Conservation (phyloP, 1,140 invertebrate genomes). For the Drosophila nigrodunni region DNA sequence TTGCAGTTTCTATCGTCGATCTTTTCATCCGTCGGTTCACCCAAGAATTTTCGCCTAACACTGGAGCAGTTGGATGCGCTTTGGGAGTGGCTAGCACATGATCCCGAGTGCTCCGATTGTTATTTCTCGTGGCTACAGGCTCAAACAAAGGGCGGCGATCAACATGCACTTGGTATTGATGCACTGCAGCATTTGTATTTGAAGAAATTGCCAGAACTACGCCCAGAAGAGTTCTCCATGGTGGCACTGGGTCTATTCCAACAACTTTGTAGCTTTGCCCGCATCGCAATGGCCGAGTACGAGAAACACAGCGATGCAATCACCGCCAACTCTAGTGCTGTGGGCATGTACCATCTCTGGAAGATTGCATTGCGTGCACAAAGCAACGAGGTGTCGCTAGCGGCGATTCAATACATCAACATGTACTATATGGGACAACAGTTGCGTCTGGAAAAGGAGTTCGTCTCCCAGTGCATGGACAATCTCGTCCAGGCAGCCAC, state of each 20-base stretch:
- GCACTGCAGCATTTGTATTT: slow-evolving; percentile 94
- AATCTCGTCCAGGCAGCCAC: slow-evolving; percentile 92
- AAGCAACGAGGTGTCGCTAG: slow-evolving; percentile 96
- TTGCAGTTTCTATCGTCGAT: slow-evolving; percentile 96
- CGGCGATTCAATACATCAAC: slow-evolving; percentile 96
- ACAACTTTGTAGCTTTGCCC: slow-evolving; percentile 93
- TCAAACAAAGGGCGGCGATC: slow-evolving; percentile 95
- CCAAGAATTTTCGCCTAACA: slow-evolving; percentile 93
- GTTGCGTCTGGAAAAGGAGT: slow-evolving; percentile 95
- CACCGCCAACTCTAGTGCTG: slow-evolving; percentile 86
- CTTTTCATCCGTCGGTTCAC: slow-evolving; percentile 95
- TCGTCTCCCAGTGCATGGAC: slow-evolving; percentile 95
- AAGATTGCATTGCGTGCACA: slow-evolving; percentile 94
- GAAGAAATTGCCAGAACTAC: slow-evolving; percentile 94
- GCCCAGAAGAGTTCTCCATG: slow-evolving; percentile 95
- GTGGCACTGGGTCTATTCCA: slow-evolving; percentile 95
- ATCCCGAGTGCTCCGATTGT: slow-evolving; percentile 94
- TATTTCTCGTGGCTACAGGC: slow-evolving; percentile 96
- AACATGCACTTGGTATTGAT: slow-evolving; percentile 94
- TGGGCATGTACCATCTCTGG: slow-evolving; percentile 97
- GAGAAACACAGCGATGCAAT: slow-evolving; percentile 85
- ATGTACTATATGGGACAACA: slow-evolving; percentile 96
- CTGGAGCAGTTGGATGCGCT: slow-evolving; percentile 95
- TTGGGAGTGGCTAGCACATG: slow-evolving; percentile 95
- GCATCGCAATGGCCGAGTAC: slow-evolving; percentile 87